Evolutionary conservation across 2,888 invertebrate genomes (phyloP).

Genomic region (Aromia moschata): DNA sequence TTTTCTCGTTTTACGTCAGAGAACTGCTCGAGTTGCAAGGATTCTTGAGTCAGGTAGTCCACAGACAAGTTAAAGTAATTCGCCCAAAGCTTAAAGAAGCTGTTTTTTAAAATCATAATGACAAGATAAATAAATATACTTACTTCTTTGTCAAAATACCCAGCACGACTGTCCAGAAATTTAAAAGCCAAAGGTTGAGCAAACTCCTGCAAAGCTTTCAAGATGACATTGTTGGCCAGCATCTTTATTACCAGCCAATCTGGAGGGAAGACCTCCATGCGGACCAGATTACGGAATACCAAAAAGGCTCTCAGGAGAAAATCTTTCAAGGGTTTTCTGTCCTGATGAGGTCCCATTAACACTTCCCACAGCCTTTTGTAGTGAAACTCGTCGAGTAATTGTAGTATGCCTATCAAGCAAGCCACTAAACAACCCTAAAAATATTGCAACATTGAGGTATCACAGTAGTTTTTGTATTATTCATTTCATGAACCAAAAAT

Average conservation of each 20-base stretch:
- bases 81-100: slow-evolving; percentile 66
- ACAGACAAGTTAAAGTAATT: slow-evolving; percentile 84
- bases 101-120: slow-evolving; percentile 2
- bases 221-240: slow-evolving; percentile 85
- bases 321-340: slow-evolving; percentile 84
- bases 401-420: slow-evolving; percentile 84
- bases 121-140: slow-evolving; percentile 15
- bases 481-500: no score
- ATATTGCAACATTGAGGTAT: no score
- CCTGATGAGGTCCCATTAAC: slow-evolving; percentile 72
- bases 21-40: slow-evolving; percentile 82
- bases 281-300: slow-evolving; percentile 81
- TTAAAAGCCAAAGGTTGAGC: slow-evolving; percentile 87
- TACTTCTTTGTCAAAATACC: slow-evolving; percentile 81
- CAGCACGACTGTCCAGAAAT: slow-evolving; percentile 76
- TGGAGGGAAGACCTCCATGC: slow-evolving; percentile 82
- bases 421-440: slow-evolving; percentile 84
- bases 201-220: slow-evolving; percentile 86
- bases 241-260: slow-evolving; percentile 94
- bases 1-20: slow-evolving; percentile 82
- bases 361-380: slow-evolving; percentile 89
- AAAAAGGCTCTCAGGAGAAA: slow-evolving; percentile 84
- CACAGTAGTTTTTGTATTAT: no score
- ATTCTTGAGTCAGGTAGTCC: slow-evolving; percentile 81
- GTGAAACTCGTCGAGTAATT: slow-evolving; percentile 87